Evolutionary conservation across 2,797 vertebrate species (phyloP), one percentile per base, ranked within the genome.

Genomic region (Liparis tanakae): DNA sequence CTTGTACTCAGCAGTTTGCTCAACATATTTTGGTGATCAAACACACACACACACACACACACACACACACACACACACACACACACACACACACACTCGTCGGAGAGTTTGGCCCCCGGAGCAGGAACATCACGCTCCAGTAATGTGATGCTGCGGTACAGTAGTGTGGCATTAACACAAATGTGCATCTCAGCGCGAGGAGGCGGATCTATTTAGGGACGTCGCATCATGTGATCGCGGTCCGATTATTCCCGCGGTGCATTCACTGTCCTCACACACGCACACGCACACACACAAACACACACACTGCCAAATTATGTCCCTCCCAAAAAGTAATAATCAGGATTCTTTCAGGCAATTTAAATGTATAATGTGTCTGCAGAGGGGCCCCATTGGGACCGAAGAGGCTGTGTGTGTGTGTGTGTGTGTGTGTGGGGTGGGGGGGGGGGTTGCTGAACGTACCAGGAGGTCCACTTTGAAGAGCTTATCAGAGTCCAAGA

Each of bases 71-170:
- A 53, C 44, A 44, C 70, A 83, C 74, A 85, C 67, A 83, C 75
- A 72, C 54, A 81, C 54, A 46, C 7, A 53, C 44, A 44, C 70
- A 83, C 74, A 85, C 67, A 83, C 75, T 70, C 54, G 62, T 83
- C 74, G 79, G 76, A 73, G 79, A 85, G 83, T 87, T 88, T 85
- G 87, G 86, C 91, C 91, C 90, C 54, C 25, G 76, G 73, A 91
- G 92, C 91, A 83, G 83, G 91, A 92, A 92, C 90, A 91, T 93
- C 91, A 91, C 83, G 92, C 92, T 93, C 91, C 88, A 91, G 91
- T 93, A 93, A 93, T 91, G 88, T 90, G 91, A 92, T 90, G 91
- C 91, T 78, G 81, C 80, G 81, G 81, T 85, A 85, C 84, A 85
- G 86, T 73, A 76, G 78, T 87, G 77, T 86, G 73, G 82, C 81